phyloP scores from a whole-genome alignment of 2,113 vertebrate species.

The Atrichornis clamosus region DNA sequence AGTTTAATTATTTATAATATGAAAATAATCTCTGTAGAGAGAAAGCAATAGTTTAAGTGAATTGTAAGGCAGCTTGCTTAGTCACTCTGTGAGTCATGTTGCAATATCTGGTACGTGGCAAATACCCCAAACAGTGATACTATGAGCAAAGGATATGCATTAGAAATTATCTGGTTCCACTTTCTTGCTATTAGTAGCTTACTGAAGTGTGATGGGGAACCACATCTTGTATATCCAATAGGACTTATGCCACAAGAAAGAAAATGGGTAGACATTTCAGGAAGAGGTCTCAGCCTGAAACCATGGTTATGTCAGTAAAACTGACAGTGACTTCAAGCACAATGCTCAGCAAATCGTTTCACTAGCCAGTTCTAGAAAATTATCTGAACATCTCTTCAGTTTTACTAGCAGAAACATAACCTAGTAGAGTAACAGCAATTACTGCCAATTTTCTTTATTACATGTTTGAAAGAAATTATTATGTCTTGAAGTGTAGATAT shows the following conservation, averaged over 20 bases:
- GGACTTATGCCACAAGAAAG: not conserved
- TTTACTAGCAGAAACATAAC: not conserved
- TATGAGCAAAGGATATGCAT: rapidly evolving
- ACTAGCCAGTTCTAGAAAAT: not conserved
- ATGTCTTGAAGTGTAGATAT: not conserved
- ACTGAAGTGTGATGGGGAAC: not conserved
- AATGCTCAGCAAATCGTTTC: not conserved
- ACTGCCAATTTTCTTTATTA: not conserved
- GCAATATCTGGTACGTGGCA: not conserved
- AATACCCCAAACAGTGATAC: not conserved
- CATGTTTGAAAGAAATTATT: not conserved
- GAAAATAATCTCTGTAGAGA: not conserved
- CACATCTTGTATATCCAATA: not conserved
- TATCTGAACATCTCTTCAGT: not conserved
- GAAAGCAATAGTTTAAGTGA: not conserved
- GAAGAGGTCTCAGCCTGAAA: not conserved
- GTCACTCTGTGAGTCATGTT: not conserved
- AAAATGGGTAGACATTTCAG: not conserved
- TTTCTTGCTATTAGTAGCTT: not conserved
- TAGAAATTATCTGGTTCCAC: not conserved
- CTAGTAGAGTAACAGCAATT: not conserved
- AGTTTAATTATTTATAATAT: slow-evolving; percentile 5
- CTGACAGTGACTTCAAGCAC: not conserved
- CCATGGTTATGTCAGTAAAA: not conserved
- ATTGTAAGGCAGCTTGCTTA: not conserved